A percentile compares a stretch with the other conserved stretches of the same genome.
phyloP scores from a whole-genome alignment of 1,140 invertebrate genomes.

The Drosophila subpulchrella region DNA sequence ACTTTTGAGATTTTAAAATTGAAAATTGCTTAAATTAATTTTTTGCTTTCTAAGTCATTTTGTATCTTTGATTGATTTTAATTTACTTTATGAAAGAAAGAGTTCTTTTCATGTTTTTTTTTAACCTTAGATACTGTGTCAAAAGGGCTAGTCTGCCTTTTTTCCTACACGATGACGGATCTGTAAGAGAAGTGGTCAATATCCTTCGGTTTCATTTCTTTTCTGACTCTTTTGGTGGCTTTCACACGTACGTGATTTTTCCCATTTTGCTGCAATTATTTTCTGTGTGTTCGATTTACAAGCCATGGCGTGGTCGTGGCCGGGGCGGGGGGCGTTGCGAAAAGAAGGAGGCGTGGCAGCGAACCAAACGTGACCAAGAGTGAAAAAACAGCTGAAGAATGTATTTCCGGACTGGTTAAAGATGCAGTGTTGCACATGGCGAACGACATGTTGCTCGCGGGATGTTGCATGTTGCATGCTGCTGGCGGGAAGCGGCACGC shows the following conservation, averaged over 20 bases:
- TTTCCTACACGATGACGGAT: background rate
- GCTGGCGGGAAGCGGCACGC: constrained; percentile 2
- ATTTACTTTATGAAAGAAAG: no score
- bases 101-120: background rate
- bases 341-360: background rate
- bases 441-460: constrained; percentile 8
- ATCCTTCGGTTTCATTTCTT: background rate
- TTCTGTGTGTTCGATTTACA: constrained; percentile 14
- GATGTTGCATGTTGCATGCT: background rate
- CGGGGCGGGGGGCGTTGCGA: background rate
- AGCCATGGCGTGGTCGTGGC: background rate
- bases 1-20: no score
- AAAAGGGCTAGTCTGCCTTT: background rate
- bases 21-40: background rate
- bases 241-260: constrained; percentile 71
- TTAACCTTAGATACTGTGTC: background rate
- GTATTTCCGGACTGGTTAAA: constrained; percentile 11
- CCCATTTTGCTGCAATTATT: constrained; percentile 67
- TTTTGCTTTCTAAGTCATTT: background rate
- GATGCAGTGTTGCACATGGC: background rate
- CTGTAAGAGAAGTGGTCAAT: constrained; percentile 1
- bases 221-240: constrained; percentile 13
- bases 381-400: constrained; percentile 14
- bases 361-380: constrained; percentile 29
- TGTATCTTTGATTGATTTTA: background rate